Evolutionary conservation across 2,888 invertebrate genomes (phyloP), one percentile per base, ranked within the genome.

Genomic region (Hirtodrosophila confusa): DNA sequence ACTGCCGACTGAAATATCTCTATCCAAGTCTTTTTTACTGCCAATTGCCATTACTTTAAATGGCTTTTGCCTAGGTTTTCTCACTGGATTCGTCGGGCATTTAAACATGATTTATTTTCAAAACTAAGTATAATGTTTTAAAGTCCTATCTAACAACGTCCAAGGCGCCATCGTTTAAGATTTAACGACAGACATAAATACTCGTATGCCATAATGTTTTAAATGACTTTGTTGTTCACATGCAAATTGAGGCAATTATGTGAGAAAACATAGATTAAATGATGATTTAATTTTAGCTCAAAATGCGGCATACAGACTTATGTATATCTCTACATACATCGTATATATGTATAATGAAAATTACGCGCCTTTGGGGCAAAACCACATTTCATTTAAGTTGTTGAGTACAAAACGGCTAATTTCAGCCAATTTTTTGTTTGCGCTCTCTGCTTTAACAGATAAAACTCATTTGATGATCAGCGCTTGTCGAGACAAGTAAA

Each of bases 161-260:
- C 72, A 73, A 73, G 72, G 73, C 72, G 73, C 69, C 72, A 69
- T 12, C 69, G 40, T 56, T 69, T 70, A 70, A 53, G 48, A 49
- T 48, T 56, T 64, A 72, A 72, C 64, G 69, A 69, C 27, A 39
- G 10, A 23, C 40, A 37, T 29, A 9, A 44, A 44, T 37, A 44
- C 9, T 50, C 31, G 39, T 36, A 17, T 27, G 33, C 5, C 43
- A 68, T 44, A 72, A 60, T 64, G 64, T 43, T 64, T 69, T 57
- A 73, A 69, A 66, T 69, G 66, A 56, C 56, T 71, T 67, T 61
- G 62, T 67, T 56, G 61, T 69, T 82, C 70, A 47, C 82, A 80
- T 80, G 83, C 79, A 84, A 85, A 84, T 84, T 84, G 70, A 77
- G 75, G 80, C 73, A 84, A 85, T 84, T 85, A 85, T 78, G 79